Base-by-base conservation (phyloP, 64 coral and sea anemone species). In the Trachythela sp. region DNA sequence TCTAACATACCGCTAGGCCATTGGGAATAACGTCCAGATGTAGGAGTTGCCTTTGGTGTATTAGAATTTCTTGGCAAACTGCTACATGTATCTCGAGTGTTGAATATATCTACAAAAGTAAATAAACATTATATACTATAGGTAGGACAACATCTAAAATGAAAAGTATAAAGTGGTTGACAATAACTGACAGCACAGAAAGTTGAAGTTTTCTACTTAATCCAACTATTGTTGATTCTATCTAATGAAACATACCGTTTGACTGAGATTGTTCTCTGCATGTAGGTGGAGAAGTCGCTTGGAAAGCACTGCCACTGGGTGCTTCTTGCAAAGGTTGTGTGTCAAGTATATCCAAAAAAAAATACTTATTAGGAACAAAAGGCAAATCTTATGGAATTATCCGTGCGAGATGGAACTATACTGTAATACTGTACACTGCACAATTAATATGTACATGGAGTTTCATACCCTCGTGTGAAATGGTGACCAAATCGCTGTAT, bases 391-490 rank as follows among this genome's bases (percentile, higher is more conserved):
- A 37, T 35, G 20, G 11, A 80, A 80, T 7, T 37, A 17, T 39
- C 14, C 35, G 34, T 37, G 14, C 9, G 13, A 10, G 15, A 35
- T 31, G 59, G 30, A 35, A 80, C 26, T 80, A 34, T 80, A 35
- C 30, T 5, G 37, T 36, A 80, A 37, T 36, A n/a, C n/a, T n/a
- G n/a, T n/a, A 35, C 1, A 80, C 1, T 8, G 0, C 8, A 1
- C 4, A 29, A 35, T 32, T 27, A 32, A 32, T 77, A 77, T 32
- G 30, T 70, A 70, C 24, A 70, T 70, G 18, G n/a, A n/a, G n/a
- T n/a, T n/a, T 68, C 59, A 2, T 80, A 80, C 75, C 75, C 20
- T 80, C 75, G 9, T 80, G 27, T 80, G 75, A 80, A 29, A 80
- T 80, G 0, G 75, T 80, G 35, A 80, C 75, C 75, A 80, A 35